A percentile compares a stretch with the other conserved stretches of the same genome.
phyloP scores from a whole-genome alignment of 2,888 invertebrate genomes.

The Clitarchus hookeri region DNA sequence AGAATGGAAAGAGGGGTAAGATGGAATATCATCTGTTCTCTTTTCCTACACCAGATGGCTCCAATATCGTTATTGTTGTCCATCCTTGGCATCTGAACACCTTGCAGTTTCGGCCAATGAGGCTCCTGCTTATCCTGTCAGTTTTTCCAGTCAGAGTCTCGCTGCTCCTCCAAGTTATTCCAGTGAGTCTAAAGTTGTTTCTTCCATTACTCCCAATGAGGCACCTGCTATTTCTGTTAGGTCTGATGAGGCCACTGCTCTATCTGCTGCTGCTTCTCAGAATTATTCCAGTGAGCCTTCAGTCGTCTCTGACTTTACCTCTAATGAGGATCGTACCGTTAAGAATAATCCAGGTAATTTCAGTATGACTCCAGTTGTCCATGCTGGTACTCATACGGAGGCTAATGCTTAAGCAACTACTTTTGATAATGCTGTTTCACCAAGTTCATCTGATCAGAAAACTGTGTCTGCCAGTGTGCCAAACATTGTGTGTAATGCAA shows the following conservation, averaged over 20 bases:
- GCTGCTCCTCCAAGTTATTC: neutral
- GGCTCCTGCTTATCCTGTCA: neutral
- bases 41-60: too few species aligned
- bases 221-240: neutral
- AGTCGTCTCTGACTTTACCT: neutral
- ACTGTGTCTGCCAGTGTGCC: neutral
- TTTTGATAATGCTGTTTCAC: neutral
- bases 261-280: neutral
- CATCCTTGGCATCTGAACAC: slow-evolving; percentile 1
- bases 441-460: neutral
- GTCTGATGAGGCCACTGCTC: neutral
- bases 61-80: too few species aligned
- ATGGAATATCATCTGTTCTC: too few species aligned
- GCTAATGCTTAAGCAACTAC: too few species aligned
- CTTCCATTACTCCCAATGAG: neutral
- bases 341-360: neutral
- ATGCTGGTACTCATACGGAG: too few species aligned
- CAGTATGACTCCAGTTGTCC: neutral
- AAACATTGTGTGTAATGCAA: neutral
- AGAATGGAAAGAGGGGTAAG: too few species aligned
- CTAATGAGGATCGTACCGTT: neutral
- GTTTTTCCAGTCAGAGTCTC: neutral
- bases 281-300: neutral
- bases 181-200: neutral
- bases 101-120: neutral